phyloP scores from a whole-genome alignment of 2,888 invertebrate species.

The Girardia tigrina region DNA sequence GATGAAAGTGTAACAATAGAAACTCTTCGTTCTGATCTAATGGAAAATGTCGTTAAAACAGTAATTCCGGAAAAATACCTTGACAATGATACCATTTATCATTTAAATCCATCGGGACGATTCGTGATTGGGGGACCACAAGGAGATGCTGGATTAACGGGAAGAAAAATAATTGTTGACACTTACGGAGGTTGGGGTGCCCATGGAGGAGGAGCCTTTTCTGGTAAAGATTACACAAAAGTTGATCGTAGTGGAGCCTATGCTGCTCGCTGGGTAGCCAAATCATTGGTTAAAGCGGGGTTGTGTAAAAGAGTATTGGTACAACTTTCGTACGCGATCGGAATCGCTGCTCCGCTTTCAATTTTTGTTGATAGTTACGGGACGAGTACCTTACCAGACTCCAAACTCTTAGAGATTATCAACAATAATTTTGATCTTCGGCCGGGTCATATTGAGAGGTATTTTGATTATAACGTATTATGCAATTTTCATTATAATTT shows the following conservation, averaged over 20 bases:
- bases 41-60: conserved; percentile 72
- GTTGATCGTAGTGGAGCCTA: conserved; percentile 82
- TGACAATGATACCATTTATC: conserved; percentile 77
- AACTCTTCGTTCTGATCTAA: conserved; percentile 66
- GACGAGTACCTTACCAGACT: conserved; percentile 70
- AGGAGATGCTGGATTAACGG: conserved; percentile 91
- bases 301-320: conserved; percentile 89
- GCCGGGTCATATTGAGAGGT: conserved; percentile 95
- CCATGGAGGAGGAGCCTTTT: conserved; percentile 97
- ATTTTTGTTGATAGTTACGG: conserved; percentile 94
- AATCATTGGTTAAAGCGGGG: conserved; percentile 82
- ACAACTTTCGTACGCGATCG: conserved; percentile 90
- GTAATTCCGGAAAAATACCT: conserved; percentile 82
- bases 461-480: conserved; percentile 48
- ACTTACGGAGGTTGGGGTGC: conserved; percentile 99
- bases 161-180: conserved; percentile 96
- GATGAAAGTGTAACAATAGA: conserved; percentile 76
- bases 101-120: conserved; percentile 87
- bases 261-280: conserved; percentile 96
- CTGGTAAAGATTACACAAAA: conserved; percentile 75
- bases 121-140: conserved; percentile 90
- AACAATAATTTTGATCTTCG: conserved; percentile 87
- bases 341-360: conserved; percentile 86
- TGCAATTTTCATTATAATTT: too few relatives aligned
- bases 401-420: conserved; percentile 67